Evolutionary conservation across 2,797 vertebrate genomes (phyloP).

Genomic region (Nothura maculosa): DNA sequence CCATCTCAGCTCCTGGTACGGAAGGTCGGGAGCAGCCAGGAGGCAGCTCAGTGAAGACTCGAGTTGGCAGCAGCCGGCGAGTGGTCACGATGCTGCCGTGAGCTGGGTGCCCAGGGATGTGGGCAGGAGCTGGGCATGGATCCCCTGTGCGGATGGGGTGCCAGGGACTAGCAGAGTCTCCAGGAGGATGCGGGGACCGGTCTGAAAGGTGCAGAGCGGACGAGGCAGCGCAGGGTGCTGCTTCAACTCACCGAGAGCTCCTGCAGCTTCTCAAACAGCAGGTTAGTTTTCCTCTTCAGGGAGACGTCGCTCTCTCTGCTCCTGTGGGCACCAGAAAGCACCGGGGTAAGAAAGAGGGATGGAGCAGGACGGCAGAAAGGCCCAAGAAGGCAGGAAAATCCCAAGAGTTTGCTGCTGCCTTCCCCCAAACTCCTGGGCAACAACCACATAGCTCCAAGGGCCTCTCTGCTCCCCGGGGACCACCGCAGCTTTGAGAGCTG

Average conservation of each 20-base stretch:
- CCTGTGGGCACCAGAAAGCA: slow-evolving; percentile 61
- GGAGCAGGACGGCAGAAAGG: rapidly evolving
- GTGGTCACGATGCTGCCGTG: no score
- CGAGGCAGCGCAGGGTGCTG: neutral
- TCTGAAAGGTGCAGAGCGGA: no score
- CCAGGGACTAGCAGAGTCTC: no score
- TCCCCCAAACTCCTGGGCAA: neutral
- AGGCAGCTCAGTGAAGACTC: no score
- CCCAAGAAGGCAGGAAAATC: rapidly evolving
- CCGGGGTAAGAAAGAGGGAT: neutral
- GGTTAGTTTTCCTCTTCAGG: slow-evolving; percentile 85
- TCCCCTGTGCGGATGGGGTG: no score
- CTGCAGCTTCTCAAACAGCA: slow-evolving; percentile 88
- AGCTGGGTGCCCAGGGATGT: no score
- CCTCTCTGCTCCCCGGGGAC: rapidly evolving
- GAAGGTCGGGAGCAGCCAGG: no score
- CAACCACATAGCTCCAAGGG: neutral
- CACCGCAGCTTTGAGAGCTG: rapidly evolving
- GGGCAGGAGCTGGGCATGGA: no score
- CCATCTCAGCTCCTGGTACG: no score
- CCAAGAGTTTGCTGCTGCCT: rapidly evolving
- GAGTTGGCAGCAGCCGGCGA: no score
- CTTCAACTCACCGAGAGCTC: slow-evolving; percentile 82
- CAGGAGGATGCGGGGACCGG: no score
- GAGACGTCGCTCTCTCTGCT: slow-evolving; percentile 84